These are phyloP conservation scores for Aphelocoma californica DNA, from an alignment of 2,797 vertebrate species.

Conservation along the genomic window DNA sequence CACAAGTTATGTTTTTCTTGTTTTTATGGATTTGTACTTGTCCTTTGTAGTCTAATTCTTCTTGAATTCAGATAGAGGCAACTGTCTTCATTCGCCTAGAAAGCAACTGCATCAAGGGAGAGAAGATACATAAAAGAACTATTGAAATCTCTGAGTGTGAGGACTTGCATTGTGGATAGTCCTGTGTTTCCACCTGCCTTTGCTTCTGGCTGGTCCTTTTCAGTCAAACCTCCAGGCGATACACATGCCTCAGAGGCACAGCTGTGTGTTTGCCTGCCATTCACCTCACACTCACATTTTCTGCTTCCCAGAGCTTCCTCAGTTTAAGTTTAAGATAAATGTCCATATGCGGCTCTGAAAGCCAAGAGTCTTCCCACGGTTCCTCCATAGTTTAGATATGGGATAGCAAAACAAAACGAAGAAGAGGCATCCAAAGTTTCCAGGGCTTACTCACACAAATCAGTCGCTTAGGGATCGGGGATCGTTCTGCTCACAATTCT, in stretches of 20 bases:
- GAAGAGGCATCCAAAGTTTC: too few species aligned
- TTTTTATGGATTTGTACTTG: neutral
- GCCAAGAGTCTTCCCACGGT: too few species aligned
- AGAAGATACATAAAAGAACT: neutral
- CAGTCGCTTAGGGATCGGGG: too few species aligned
- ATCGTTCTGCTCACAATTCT: too few species aligned
- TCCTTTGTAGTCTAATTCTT: neutral
- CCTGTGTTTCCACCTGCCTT: neutral
- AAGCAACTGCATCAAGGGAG: neutral
- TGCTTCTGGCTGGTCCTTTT: neutral
- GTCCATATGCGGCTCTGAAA: too few species aligned
- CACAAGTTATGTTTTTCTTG: neutral
- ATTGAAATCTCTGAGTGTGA: neutral
- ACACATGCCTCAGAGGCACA: neutral
- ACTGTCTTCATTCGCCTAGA: rapidly evolving
- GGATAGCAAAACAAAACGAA: too few species aligned
- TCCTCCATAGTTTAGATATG: too few species aligned
- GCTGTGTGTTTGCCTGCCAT: neutral
- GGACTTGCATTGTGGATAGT: neutral
- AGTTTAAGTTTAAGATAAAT: too few species aligned
- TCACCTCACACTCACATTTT: neutral
- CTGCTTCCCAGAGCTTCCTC: neutral
- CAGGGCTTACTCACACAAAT: too few species aligned
- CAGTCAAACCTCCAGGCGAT: neutral
- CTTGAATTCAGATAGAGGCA: neutral